A percentile compares a stretch with the other conserved stretches of the same genome.
These are phyloP conservation scores for Phortica magna DNA, from an alignment of 2,888 invertebrate species.

Conservation along the genomic window DNA sequence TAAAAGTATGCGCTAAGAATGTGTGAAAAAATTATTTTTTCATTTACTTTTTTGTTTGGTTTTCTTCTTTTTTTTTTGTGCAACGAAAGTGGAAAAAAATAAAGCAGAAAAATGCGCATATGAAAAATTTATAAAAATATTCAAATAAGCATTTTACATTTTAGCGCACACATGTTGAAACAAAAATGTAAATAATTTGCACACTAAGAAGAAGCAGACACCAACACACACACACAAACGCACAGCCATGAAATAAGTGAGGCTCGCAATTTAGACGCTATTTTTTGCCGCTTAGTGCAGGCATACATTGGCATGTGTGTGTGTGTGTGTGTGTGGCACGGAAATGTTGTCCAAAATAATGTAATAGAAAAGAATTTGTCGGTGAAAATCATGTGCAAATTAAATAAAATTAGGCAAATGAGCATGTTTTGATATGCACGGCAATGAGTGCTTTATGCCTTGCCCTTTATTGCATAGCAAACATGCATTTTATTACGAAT, in stretches of 20 bases:
- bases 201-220: not conserved
- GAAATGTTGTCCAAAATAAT: constrained; percentile 1
- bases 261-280: too few species aligned
- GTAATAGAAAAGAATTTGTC: not conserved
- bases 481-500: too few species aligned
- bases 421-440: not conserved
- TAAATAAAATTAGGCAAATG: constrained; percentile 49
- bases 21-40: constrained; percentile 62
- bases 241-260: not conserved
- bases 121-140: constrained; percentile 68
- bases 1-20: constrained; percentile 60
- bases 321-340: not conserved
- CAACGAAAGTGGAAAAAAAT: not conserved
- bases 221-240: not conserved
- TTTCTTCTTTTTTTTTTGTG: not conserved
- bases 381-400: constrained; percentile 34
- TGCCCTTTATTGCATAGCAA: too few species aligned
- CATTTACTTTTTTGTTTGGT: not conserved
- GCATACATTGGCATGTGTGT: constrained; percentile 11
- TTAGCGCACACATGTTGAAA: constrained; percentile 40
- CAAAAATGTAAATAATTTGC: constrained; percentile 31
- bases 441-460: too few species aligned
- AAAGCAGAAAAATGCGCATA: constrained; percentile 52
- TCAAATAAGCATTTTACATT: constrained; percentile 57
- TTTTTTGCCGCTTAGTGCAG: not conserved